phyloP scores from a whole-genome alignment of 2,888 invertebrate genomes.

The Resseliella maxima region DNA sequence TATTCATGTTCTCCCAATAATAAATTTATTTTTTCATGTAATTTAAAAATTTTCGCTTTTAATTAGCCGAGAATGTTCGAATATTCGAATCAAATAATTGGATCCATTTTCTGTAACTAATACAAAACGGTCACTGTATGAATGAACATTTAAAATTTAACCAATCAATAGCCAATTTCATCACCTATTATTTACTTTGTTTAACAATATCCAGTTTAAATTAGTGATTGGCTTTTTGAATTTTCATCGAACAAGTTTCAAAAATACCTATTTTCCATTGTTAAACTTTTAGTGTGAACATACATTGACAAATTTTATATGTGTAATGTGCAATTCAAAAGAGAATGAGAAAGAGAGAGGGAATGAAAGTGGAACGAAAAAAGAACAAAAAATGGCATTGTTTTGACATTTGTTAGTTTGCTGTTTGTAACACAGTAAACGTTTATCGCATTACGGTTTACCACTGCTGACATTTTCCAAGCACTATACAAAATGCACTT shows the following conservation, averaged over 20 bases:
- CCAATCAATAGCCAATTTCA: not conserved
- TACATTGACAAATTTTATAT: not conserved
- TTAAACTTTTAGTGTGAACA: not conserved
- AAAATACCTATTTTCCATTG: not conserved
- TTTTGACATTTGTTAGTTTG: slow-evolving; percentile 49
- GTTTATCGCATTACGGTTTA: slow-evolving; percentile 50
- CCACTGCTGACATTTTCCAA: slow-evolving; percentile 19
- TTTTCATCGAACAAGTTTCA: not conserved
- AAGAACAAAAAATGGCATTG: slow-evolving; percentile 36
- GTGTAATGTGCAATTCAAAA: not conserved
- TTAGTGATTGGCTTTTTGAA: slow-evolving; percentile 17
- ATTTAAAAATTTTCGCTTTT: no score
- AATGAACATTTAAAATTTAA: no score
- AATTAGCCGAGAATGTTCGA: no score
- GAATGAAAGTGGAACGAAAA: not conserved
- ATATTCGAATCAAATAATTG: no score
- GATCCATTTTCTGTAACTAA: no score
- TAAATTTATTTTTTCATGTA: no score
- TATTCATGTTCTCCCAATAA: no score
- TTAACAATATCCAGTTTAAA: not conserved
- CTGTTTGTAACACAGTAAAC: not conserved
- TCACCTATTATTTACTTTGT: not conserved
- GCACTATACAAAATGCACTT: not conserved
- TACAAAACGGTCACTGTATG: no score
- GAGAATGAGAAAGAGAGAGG: not conserved